Base-by-base conservation (phyloP, 2,113 vertebrate genomes). In the Anseranas semipalmata region DNA sequence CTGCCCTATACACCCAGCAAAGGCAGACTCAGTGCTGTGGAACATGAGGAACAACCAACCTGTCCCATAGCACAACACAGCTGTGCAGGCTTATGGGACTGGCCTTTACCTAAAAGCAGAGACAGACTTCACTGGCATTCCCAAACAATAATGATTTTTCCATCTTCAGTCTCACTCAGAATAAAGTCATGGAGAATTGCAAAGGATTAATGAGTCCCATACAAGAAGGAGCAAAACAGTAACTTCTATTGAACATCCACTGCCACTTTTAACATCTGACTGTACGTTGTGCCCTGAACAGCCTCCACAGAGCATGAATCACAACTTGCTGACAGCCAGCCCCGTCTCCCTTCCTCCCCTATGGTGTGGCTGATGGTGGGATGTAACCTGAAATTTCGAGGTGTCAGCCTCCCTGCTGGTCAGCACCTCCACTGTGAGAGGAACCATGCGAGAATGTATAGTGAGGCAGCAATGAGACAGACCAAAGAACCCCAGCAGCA, bases 61-160 rank as follows among this genome's bases (percentile, higher is more conserved):
- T 16, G 3, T 3, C 4, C 39, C 16, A 28, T 0, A 10, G 46
- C 3, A 3, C 20, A 43, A 10, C 30, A 55, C 0, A 3, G 48
- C 39, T 43, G 1, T 1, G 14, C 43, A 27, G 53, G n/a, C 58
- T 32, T 32, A 19, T 6, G 9, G 56, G 17, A 33, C 25, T 2
- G 2, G 35, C 17, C 12, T 68, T 37, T 13, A 5, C 10, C n/a
- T n/a, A 19, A 37, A 79, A 60, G 66, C 7, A 50, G n/a, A 9
- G 0, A 37, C 12, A 63, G 46, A 60, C 7, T 7, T 8, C n/a
- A n/a, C 30, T 25, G 20, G 19, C 62, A 59, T 15, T 9, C 19
- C 22, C 60, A 32, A n/a, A 30, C 25, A 65, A 33, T 20, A 41
- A 15, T 43, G 50, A 81, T 33, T 62, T 76, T 90, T 41, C 21